phyloP scores from a whole-genome alignment of 2,113 vertebrate genomes.

The Nycticryphes semicollaris region DNA sequence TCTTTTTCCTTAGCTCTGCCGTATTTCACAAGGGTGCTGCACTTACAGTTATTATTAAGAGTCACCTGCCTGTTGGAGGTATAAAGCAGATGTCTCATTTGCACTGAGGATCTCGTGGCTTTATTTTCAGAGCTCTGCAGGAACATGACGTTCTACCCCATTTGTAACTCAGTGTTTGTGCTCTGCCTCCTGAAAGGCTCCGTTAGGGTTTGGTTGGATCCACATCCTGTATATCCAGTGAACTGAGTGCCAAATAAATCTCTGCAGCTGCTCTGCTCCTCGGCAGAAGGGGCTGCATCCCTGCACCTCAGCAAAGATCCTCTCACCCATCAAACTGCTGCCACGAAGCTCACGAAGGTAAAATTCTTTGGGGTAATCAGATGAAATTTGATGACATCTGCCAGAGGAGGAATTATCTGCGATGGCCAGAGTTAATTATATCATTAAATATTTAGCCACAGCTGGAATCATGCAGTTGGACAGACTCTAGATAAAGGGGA shows the following conservation, averaged over 20 bases:
- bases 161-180: not conserved
- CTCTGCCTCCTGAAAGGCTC: not conserved
- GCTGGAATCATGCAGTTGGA: not conserved
- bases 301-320: not conserved
- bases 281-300: not conserved
- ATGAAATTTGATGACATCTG: not conserved
- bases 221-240: not conserved
- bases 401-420: not conserved
- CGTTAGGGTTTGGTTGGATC: not conserved
- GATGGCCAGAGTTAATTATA: not conserved
- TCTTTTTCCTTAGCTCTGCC: not conserved
- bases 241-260: not conserved
- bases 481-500: slow-evolving; percentile 3
- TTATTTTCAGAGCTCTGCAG: not conserved
- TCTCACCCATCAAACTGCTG: not conserved
- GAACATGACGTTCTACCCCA: not conserved
- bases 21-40: not conserved
- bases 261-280: not conserved
- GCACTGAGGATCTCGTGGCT: not conserved
- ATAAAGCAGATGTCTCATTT: slow-evolving; percentile 26
- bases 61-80: not conserved
- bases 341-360: not conserved
- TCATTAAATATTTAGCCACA: not conserved
- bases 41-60: not conserved
- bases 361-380: not conserved